Evolutionary conservation across 1,140 invertebrate species (phyloP), one percentile per base, ranked within the genome.

Genomic region (Bombus soroeensis): DNA sequence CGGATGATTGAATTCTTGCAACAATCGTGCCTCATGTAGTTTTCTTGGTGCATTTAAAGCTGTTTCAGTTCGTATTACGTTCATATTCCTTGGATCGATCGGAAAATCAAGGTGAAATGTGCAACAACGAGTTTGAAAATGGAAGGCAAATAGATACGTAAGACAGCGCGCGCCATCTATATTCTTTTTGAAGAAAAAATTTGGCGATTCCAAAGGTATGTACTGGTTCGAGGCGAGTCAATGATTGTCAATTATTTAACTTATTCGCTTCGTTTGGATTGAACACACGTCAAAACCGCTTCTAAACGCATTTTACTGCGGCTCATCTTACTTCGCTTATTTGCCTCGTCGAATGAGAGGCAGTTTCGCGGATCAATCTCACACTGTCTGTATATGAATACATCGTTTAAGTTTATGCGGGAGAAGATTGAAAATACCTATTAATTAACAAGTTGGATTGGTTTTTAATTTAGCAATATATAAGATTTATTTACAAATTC

Each of bases 401-500:
- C 0, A 53, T 53, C 47, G 47, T 18, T 53, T 22, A 22, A 53
- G 18, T 22, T 53, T n/a, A 1, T 1, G 3, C 68, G 37, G 68
- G n/a, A 32, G 13, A 10, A 25, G 15, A 6, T 22, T 6, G 71
- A 73, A 0, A 25, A 12, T 5, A 10, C 9, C 18, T 62, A 62
- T 12, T n/a, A 22, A 73, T 47, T 43, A 73, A 43, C 6, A 18
- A 25, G 28, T 72, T 43, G 8, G 9, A 43, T 32, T 22, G 15
- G n/a, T 43, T 32, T 80, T 72, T 80, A 71, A 80, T 80, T 85
- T 89, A 86, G 71, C 62, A 89, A 91, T 91, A 90, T 91, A 72
- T 57, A 85, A 85, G 83, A 89, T 93, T 93, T 93, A 93, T 93
- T 92, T 92, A 92, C 91, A 93, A 93, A 91, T 87, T 90, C 72